phyloP scores from a whole-genome alignment of 2,797 vertebrate species.

The Poeciliopsis infans region DNA sequence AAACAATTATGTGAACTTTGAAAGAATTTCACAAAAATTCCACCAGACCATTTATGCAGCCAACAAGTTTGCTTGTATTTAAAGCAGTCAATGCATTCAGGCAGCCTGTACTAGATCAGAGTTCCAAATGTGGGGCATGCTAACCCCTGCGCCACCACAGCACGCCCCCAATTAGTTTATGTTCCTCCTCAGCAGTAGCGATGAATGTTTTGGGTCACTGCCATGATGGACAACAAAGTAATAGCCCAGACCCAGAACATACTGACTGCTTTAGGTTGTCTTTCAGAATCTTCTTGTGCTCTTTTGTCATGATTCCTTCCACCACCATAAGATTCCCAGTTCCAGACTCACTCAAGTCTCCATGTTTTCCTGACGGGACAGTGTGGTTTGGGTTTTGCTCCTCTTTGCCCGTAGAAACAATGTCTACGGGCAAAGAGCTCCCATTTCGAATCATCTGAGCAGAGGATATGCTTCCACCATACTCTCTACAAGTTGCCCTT shows the following conservation, averaged over 20 bases:
- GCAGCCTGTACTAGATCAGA: neutral
- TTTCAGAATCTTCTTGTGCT: neutral
- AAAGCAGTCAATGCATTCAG: neutral
- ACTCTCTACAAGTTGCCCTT: neutral
- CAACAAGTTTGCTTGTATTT: neutral
- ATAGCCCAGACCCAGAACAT: neutral
- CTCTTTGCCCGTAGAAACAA: neutral
- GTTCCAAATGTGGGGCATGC: no score
- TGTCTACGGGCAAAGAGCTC: neutral
- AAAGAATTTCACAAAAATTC: slow-evolving; percentile 4
- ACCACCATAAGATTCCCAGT: neutral
- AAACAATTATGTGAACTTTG: slow-evolving; percentile 21
- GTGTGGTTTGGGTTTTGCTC: no score
- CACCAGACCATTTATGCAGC: neutral
- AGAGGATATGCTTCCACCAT: neutral
- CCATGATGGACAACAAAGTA: neutral
- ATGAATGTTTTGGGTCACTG: neutral
- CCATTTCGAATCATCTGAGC: neutral
- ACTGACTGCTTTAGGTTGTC: neutral
- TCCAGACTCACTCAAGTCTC: neutral
- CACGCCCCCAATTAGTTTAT: neutral
- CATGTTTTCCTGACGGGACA: no score
- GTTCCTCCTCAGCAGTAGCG: neutral
- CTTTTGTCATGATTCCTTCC: neutral
- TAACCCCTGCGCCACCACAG: no score